Evolutionary conservation across 2,888 invertebrate genomes (phyloP).

Genomic region (Hyalella azteca): DNA sequence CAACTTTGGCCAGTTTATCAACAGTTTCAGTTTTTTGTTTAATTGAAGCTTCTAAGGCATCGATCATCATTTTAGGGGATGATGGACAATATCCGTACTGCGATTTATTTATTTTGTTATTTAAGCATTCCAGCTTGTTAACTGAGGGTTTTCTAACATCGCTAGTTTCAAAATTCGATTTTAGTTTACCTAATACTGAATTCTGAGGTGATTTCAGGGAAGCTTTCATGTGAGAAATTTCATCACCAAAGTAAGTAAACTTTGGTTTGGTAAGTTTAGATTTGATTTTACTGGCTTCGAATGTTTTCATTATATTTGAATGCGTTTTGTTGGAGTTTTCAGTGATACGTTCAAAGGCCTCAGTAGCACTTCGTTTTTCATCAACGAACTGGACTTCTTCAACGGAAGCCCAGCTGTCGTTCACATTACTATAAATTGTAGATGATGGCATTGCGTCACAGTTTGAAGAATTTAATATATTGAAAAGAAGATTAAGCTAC

Average conservation of each 20-base stretch:
- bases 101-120: neutral
- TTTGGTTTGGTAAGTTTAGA: neutral
- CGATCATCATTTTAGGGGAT: neutral
- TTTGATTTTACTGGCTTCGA: neutral
- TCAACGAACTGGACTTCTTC: slow-evolving; percentile 14
- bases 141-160: neutral
- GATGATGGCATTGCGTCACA: neutral
- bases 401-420: slow-evolving; percentile 10
- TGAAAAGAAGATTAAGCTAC: no score
- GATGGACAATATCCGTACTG: neutral
- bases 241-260: slow-evolving; percentile 19
- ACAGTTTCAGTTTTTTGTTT: neutral
- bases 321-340: neutral
- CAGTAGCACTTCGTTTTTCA: neutral
- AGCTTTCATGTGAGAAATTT: neutral
- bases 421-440: neutral
- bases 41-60: neutral
- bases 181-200: neutral
- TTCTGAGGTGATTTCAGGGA: neutral
- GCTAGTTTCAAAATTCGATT: neutral
- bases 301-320: neutral
- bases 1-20: neutral
- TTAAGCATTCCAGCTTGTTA: neutral
- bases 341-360: neutral
- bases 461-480: no score